Evolutionary conservation across 2,888 invertebrate genomes (phyloP).

Genomic region (Chloroclystis v-ata): DNA sequence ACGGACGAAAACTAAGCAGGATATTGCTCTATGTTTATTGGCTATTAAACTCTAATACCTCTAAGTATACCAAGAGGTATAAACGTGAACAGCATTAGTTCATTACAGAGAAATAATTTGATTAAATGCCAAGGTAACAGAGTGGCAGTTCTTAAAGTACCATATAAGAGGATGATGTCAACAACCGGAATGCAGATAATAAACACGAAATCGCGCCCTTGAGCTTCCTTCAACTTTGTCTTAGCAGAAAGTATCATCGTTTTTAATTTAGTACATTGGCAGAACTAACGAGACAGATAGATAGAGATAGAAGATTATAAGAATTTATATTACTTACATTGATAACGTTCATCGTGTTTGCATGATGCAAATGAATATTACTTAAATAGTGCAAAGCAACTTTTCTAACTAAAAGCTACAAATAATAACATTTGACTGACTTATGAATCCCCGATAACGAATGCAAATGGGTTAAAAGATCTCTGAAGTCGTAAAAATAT

Average conservation of each 20-base stretch:
- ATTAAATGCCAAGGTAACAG: constrained; percentile 24
- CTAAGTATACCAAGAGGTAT: background rate
- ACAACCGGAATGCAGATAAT: constrained; percentile 16
- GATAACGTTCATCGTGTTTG: too few relatives aligned
- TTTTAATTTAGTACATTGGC: background rate
- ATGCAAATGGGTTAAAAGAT: constrained; percentile 18
- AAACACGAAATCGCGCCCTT: constrained; percentile 23
- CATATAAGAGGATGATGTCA: constrained; percentile 23
- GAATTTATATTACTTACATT: too few relatives aligned
- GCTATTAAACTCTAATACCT: background rate
- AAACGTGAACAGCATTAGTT: background rate
- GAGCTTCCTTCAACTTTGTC: constrained; percentile 10
- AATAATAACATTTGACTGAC: constrained; percentile 16
- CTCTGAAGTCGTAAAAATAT: constrained; percentile 24
- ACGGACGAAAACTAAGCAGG: constrained; percentile 12
- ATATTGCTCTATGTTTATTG: constrained; percentile 5
- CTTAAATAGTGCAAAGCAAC: background rate
- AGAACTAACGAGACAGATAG: too few relatives aligned
- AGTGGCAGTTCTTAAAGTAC: constrained; percentile 11
- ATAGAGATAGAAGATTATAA: too few relatives aligned
- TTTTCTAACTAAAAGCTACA: constrained; percentile 3
- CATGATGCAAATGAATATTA: background rate
- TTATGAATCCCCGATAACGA: constrained; percentile 18
- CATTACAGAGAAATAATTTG: constrained; percentile 1
- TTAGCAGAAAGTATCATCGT: background rate